Conservation (phyloP, 2,888 invertebrate genomes). For the Coronaproctus castanopsis region DNA sequence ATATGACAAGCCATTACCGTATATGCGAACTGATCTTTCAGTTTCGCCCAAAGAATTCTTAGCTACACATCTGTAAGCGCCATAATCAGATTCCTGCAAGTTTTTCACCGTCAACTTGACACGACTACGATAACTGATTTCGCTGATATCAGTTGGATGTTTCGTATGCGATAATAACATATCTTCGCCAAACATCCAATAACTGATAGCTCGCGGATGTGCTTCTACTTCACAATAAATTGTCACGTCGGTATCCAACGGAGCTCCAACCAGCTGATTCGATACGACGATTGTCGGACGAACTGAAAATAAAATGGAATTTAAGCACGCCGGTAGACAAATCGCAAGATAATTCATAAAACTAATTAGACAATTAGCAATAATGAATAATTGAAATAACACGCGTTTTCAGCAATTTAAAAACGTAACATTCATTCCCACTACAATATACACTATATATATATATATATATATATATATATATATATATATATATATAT, state of each 20-base stretch:
- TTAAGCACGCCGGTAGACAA: neutral
- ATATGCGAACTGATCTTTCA: conserved; percentile 75
- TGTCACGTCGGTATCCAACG: conserved; percentile 72
- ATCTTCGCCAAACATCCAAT: conserved; percentile 59
- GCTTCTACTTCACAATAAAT: conserved; percentile 86
- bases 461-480: too few species aligned
- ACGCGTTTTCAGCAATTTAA: too few species aligned
- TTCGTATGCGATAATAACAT: conserved; percentile 62
- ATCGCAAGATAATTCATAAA: too few species aligned
- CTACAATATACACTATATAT: too few species aligned
- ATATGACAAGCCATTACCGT: too few species aligned
- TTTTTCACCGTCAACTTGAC: conserved; percentile 75
- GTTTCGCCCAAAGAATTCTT: conserved; percentile 86
- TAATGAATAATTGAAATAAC: too few species aligned
- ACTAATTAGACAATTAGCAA: too few species aligned
- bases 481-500: too few species aligned
- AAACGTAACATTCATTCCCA: too few species aligned
- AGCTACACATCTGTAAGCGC: conserved; percentile 78
- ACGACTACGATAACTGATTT: conserved; percentile 71
- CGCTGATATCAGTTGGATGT: conserved; percentile 60
- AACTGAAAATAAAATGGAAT: conserved; percentile 36
- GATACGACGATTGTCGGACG: conserved; percentile 89
- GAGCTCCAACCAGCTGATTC: conserved; percentile 79
- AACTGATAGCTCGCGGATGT: conserved; percentile 74
- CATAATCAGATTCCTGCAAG: conserved; percentile 65